Conservation (phyloP, 2,797 vertebrate genomes). For the Sebastolobus altivelis region DNA sequence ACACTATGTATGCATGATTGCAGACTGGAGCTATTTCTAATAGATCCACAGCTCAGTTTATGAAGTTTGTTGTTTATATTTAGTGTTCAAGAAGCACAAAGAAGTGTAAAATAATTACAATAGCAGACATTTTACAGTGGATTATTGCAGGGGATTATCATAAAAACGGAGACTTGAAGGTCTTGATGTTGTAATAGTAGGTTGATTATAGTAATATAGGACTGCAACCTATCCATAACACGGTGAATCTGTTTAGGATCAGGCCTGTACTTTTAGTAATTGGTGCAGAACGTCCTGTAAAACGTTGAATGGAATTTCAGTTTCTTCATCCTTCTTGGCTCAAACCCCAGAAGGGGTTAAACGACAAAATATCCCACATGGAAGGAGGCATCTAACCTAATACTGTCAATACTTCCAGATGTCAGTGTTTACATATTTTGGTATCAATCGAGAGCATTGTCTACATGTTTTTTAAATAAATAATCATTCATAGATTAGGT, state of each 20-base stretch:
- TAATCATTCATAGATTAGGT: not conserved
- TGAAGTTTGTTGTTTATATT: not conserved
- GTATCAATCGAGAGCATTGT: constrained; percentile 5
- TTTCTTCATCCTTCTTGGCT: constrained; percentile 30
- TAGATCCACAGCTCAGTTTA: constrained; percentile 10
- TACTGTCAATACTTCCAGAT: constrained; percentile 45
- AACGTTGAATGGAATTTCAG: constrained; percentile 26
- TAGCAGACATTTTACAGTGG: not conserved
- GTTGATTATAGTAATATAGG: not conserved
- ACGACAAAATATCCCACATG: constrained; percentile 34
- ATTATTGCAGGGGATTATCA: not conserved
- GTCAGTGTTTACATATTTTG: constrained; percentile 14
- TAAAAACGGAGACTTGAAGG: not conserved
- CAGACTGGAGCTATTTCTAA: constrained; percentile 1
- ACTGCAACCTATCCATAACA: not conserved
- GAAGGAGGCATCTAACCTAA: constrained; percentile 29
- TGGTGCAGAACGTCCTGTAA: constrained; percentile 29
- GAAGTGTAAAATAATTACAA: not conserved
- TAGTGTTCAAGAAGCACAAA: not conserved
- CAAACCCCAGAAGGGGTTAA: constrained; percentile 1
- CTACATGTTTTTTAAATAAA: not conserved
- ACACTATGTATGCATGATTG: constrained; percentile 23
- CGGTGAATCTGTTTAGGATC: not conserved
- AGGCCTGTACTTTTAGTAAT: constrained; percentile 27
- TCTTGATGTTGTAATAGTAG: not conserved